Evolutionary conservation across 2,797 vertebrate species (phyloP).

Genomic region (Ciconia nigra): DNA sequence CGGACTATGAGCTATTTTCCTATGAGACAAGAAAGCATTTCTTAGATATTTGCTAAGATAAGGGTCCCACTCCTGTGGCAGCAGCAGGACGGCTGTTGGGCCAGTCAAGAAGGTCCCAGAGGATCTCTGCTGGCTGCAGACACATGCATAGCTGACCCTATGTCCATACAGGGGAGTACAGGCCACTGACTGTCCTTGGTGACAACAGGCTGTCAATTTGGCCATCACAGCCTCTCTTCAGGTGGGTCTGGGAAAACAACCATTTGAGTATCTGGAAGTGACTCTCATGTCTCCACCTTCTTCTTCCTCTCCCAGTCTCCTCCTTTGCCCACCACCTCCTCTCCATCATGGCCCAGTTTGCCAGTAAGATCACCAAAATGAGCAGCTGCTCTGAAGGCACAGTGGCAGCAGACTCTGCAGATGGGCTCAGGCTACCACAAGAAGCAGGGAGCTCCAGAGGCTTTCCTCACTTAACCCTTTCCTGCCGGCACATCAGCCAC

Average conservation of each 20-base stretch:
- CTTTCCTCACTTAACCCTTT: not conserved
- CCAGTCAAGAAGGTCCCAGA: not conserved
- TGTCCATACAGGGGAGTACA: not conserved
- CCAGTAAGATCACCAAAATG: not conserved
- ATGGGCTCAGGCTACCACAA: not conserved
- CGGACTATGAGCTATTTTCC: not conserved
- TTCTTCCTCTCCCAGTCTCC: not conserved
- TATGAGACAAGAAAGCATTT: not conserved
- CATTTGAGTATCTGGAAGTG: not conserved
- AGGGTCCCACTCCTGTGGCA: not conserved
- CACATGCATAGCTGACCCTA: not conserved
- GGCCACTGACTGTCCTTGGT: not conserved
- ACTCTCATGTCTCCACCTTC: not conserved
- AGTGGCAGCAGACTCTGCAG: not conserved
- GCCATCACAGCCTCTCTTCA: not conserved
- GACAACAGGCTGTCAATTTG: not conserved
- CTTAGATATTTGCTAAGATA: not conserved
- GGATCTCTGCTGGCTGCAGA: not conserved
- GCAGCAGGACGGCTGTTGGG: not conserved
- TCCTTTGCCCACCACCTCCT: not conserved
- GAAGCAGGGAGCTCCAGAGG: not conserved
- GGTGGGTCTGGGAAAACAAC: not conserved
- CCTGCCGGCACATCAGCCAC: not conserved
- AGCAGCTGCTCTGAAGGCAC: not conserved
- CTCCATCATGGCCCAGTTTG: not conserved